Conservation (phyloP, 2,797 vertebrate species). For the Rhynchotus rufescens region DNA sequence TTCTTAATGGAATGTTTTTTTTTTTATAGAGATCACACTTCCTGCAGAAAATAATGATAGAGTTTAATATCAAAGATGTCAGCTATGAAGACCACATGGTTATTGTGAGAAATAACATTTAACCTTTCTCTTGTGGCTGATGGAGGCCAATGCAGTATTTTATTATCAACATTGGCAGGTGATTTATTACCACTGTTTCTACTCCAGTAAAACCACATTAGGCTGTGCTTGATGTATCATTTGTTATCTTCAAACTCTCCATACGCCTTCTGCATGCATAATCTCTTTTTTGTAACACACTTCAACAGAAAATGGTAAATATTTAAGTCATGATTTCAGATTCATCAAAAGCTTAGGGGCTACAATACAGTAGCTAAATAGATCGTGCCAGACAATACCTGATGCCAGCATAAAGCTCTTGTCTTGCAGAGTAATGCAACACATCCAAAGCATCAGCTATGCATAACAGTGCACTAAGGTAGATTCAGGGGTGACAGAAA, state of each 20-base stretch:
- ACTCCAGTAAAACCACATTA: constrained; percentile 86
- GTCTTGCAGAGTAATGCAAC: constrained; percentile 54
- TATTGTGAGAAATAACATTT: constrained; percentile 83
- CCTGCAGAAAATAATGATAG: constrained; percentile 76
- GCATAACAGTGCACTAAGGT: constrained; percentile 56
- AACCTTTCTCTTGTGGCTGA: constrained; percentile 82
- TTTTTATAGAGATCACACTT: constrained; percentile 70
- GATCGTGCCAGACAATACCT: constrained; percentile 62
- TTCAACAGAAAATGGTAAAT: constrained; percentile 75
- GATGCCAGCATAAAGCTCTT: constrained; percentile 58
- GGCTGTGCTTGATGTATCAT: constrained; percentile 78
- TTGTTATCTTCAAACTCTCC: constrained; percentile 80
- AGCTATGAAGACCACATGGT: constrained; percentile 81
- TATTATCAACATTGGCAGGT: constrained; percentile 84
- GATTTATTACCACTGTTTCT: constrained; percentile 87
- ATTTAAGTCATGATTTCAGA: constrained; percentile 76
- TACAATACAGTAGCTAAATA: constrained; percentile 54
- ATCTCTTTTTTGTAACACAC: constrained; percentile 67
- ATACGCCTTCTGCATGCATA: constrained; percentile 80
- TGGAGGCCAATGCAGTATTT: constrained; percentile 81
- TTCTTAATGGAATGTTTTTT: neutral
- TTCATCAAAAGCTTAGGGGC: constrained; percentile 60
- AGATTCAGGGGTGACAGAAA: constrained; percentile 36
- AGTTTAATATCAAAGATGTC: constrained; percentile 80
- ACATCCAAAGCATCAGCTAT: constrained; percentile 53